phyloP scores from a whole-genome alignment of 1,140 invertebrate species.

The Leptopilina boulardi region DNA sequence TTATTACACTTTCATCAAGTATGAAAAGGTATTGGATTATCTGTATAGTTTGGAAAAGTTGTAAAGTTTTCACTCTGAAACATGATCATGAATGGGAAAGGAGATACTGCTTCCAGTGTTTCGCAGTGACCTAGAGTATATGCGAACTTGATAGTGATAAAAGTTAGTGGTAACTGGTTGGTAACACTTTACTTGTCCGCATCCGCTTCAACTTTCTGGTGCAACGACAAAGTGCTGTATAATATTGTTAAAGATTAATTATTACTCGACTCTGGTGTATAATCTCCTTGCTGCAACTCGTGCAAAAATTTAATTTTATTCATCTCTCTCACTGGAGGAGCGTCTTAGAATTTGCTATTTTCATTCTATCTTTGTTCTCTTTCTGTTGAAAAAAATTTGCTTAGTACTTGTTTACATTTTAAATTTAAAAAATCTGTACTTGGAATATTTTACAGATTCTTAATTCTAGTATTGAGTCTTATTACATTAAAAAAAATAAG shows the following conservation, averaged over 20 bases:
- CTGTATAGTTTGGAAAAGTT: not conserved
- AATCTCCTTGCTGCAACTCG: not conserved
- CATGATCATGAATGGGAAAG: conserved; percentile 26
- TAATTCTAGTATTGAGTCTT: too few species aligned
- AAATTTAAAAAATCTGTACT: too few species aligned
- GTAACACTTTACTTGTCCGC: conserved; percentile 2
- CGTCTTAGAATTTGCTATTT: not conserved
- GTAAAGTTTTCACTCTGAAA: not conserved
- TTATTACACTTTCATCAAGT: not conserved
- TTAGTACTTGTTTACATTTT: not conserved
- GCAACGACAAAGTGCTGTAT: conserved; percentile 35
- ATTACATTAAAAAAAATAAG: too few species aligned
- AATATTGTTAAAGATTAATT: conserved; percentile 40
- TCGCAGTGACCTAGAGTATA: not conserved
- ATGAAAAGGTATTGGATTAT: not conserved
- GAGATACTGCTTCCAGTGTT: not conserved
- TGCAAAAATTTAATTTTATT: conserved; percentile 33
- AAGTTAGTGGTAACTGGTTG: conserved; percentile 27
- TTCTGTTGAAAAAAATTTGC: not conserved
- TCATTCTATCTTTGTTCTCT: not conserved
- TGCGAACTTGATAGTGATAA: conserved; percentile 22
- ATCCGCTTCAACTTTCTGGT: conserved; percentile 19
- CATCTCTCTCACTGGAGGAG: not conserved
- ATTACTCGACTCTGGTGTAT: conserved; percentile 33
- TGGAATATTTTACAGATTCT: too few species aligned